Percentiles rank a stretch among this genome's conserved stretches.
Conservation (phyloP, 2,113 vertebrate species). For the Columba janthina region DNA sequence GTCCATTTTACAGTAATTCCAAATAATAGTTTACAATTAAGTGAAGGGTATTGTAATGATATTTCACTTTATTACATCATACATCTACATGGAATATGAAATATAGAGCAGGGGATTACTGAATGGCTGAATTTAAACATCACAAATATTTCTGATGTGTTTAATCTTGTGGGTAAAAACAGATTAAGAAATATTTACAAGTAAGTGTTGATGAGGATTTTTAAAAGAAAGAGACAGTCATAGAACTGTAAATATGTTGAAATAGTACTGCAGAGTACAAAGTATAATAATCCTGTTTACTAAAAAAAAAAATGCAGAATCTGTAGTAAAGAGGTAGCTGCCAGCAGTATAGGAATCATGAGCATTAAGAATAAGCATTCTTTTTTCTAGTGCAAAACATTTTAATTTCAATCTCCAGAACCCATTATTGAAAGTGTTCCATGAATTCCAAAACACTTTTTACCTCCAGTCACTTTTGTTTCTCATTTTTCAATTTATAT, state of each 20-base stretch:
- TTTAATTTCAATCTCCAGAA: background rate
- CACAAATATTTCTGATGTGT: slow-evolving; percentile 7
- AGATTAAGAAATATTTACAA: background rate
- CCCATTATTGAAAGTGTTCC: background rate
- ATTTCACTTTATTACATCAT: slow-evolving; percentile 33
- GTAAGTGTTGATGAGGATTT: background rate
- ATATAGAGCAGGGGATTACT: background rate
- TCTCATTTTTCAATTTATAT: background rate
- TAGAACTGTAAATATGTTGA: background rate
- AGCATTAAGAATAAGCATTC: background rate
- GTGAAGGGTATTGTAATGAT: background rate
- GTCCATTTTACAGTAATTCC: background rate
- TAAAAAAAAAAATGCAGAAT: background rate
- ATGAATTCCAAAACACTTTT: background rate
- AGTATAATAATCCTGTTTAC: background rate
- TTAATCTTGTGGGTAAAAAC: background rate
- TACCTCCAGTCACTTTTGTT: background rate
- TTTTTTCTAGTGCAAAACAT: background rate
- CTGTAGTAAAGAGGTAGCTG: background rate
- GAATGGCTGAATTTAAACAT: slow-evolving; percentile 34
- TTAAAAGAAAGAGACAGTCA: background rate
- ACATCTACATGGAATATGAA: background rate
- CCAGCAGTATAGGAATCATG: background rate
- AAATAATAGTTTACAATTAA: slow-evolving; percentile 28
- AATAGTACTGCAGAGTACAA: background rate